A percentile compares a stretch with the other conserved stretches of the same genome.
These are phyloP conservation scores for Craniophora ligustri DNA, from an alignment of 2,888 invertebrate genomes.

Conservation along the genomic window DNA sequence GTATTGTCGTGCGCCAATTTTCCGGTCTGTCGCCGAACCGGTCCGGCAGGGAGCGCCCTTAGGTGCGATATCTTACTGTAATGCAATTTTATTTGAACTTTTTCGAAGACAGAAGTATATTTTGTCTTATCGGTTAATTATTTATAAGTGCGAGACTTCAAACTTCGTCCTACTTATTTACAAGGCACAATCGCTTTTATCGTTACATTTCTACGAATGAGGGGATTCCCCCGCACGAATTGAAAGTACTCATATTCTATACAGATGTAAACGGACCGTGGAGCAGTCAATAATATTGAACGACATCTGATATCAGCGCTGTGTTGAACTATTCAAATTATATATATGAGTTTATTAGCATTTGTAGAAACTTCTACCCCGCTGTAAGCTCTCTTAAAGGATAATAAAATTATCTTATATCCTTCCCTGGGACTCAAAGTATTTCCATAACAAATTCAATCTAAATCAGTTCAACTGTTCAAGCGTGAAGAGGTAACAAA, in stretches of 20 bases:
- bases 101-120: not conserved
- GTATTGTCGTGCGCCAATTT: conserved; percentile 56
- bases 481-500: too few species aligned
- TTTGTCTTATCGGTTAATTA: too few species aligned
- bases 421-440: too few species aligned
- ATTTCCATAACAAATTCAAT: too few species aligned
- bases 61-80: conserved; percentile 30
- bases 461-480: too few species aligned
- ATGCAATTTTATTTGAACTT: conserved; percentile 5
- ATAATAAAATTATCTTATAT: too few species aligned
- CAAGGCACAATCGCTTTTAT: conserved; percentile 12
- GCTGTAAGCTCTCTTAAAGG: too few species aligned
- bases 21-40: conserved; percentile 62
- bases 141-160: too few species aligned
- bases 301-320: not conserved
- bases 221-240: conserved; percentile 21
- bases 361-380: too few species aligned
- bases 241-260: not conserved
- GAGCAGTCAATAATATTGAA: not conserved
- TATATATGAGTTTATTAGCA: too few species aligned
- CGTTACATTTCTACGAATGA: conserved; percentile 19
- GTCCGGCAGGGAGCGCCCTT: conserved; percentile 52
- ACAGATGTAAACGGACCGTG: conserved; percentile 3
- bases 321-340: not conserved
- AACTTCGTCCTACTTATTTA: too few species aligned